These are phyloP conservation scores for Ailurus styani DNA, from an alignment of 2,113 vertebrate genomes.

Conservation along the genomic window DNA sequence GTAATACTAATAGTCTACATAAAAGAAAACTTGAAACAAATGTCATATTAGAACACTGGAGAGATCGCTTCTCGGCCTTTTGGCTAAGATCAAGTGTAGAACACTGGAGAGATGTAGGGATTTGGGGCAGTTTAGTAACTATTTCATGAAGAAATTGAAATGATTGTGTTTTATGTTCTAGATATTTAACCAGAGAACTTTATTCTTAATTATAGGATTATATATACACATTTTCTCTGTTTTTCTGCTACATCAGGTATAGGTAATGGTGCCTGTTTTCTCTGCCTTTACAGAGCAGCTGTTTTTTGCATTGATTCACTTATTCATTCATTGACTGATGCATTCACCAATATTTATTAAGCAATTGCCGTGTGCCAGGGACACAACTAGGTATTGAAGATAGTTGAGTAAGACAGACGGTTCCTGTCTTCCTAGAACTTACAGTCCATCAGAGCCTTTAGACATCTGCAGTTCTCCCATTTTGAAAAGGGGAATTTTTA, in stretches of 20 bases:
- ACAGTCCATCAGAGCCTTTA: background rate
- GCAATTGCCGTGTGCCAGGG: background rate
- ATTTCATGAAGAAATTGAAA: conserved; percentile 10
- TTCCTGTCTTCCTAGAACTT: background rate
- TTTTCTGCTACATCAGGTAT: background rate
- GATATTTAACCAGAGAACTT: background rate
- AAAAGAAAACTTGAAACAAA: background rate
- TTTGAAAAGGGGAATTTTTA: background rate
- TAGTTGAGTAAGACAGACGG: background rate
- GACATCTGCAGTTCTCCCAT: background rate
- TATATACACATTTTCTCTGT: background rate
- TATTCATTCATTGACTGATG: background rate
- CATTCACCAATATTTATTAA: background rate
- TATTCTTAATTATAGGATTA: background rate
- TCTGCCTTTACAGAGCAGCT: background rate
- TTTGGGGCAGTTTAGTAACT: background rate
- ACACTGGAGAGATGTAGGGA: background rate
- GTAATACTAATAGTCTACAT: background rate
- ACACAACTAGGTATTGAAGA: background rate
- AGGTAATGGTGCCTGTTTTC: background rate
- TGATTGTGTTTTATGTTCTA: background rate
- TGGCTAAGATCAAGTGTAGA: too few relatives aligned
- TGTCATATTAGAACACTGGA: background rate
- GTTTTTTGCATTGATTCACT: background rate
- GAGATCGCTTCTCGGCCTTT: too few relatives aligned